These are phyloP conservation scores for Amphipyra tragopoginis DNA, from an alignment of 2,888 invertebrate species.

Conservation along the genomic window DNA sequence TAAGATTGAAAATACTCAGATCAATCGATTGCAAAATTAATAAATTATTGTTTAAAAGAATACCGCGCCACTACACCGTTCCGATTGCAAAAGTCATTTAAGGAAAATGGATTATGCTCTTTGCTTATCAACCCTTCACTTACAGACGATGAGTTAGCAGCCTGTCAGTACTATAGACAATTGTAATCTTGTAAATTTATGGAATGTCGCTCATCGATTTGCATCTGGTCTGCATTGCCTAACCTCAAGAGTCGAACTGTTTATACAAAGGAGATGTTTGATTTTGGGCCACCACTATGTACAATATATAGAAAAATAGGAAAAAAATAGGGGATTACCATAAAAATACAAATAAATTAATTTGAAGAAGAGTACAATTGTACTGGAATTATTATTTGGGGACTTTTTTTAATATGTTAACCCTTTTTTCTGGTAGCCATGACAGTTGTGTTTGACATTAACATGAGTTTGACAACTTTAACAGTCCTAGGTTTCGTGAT, in stretches of 20 bases:
- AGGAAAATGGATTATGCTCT: conserved; percentile 30
- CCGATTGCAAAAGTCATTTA: conserved; percentile 27
- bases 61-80: background rate
- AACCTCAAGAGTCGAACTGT: background rate
- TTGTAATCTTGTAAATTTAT: conserved; percentile 23
- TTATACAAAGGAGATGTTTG: no score
- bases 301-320: no score
- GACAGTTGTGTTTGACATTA: no score
- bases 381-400: no score
- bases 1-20: background rate
- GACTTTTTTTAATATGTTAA: no score
- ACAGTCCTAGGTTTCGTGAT: no score
- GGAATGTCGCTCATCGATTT: conserved; percentile 21
- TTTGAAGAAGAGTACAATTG: no score
- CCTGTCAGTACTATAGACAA: conserved; percentile 24
- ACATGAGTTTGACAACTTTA: no score
- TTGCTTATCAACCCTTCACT: conserved; percentile 31
- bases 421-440: no score
- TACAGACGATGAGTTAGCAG: conserved; percentile 41
- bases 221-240: background rate
- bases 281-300: no score
- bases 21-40: background rate
- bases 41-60: background rate
- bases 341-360: no score
- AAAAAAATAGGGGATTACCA: no score